Conservation (phyloP, 2,797 vertebrate genomes). For the Betta splendens region DNA sequence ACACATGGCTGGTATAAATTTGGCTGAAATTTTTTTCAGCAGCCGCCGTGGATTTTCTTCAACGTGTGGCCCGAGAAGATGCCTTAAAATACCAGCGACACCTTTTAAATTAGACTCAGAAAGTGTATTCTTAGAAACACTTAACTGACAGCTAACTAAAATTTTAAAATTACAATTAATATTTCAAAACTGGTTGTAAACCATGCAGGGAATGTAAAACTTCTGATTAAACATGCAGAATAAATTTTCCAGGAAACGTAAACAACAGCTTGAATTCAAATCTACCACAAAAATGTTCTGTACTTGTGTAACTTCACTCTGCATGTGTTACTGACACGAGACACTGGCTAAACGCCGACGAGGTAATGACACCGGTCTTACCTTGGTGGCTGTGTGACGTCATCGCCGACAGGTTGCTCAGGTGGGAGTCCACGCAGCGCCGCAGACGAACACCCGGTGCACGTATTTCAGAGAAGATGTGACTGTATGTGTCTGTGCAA, state of each 20-base stretch:
- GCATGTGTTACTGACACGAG: neutral
- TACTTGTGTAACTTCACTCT: no score
- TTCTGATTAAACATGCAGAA: no score
- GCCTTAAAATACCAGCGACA: neutral
- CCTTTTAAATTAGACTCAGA: no score
- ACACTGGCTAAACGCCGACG: neutral
- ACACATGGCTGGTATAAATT: constrained; percentile 15
- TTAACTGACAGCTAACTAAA: no score
- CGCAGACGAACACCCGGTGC: neutral
- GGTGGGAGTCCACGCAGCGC: constrained; percentile 16
- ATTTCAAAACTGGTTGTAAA: no score
- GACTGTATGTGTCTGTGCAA: constrained; percentile 17
- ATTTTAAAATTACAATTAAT: no score
- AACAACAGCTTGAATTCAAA: no score
- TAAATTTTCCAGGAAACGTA: no score
- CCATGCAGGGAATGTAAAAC: no score
- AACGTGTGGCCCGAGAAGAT: neutral
- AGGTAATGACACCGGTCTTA: constrained; percentile 39
- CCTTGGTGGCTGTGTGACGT: constrained; percentile 79
- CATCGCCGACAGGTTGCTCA: constrained; percentile 57
- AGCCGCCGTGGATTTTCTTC: constrained; percentile 14
- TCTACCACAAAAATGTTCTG: no score
- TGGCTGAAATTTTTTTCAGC: constrained; percentile 6
- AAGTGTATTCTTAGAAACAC: no score
- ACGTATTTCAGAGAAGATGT: constrained; percentile 2